Evolutionary conservation across 2,113 vertebrate species (phyloP), one percentile per base, ranked within the genome.

Genomic region (Vulpes vulpes): DNA sequence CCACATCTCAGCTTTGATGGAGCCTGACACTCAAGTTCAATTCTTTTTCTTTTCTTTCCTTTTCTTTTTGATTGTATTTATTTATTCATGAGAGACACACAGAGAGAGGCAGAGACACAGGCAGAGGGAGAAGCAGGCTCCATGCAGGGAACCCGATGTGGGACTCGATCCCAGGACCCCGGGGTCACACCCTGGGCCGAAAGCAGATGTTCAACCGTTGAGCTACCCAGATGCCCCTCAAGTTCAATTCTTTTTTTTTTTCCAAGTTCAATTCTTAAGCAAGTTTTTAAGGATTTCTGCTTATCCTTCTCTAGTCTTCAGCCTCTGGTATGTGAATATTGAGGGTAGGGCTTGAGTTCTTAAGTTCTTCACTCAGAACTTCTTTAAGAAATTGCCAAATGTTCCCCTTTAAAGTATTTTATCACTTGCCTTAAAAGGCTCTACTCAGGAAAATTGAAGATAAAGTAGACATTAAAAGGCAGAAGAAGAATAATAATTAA

Each of bases 361-460:
- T 89, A 74, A 94, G 22, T 3, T 8, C 1, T 84, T 73, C 83
- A 11, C 10, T 92, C 38, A 67, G 80, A 74, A 67, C 17, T 30
- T 94, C 32, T 88, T 91, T 85, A 83, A 19, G 38, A 20, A 84
- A 14, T 89, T 95, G 49, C 1, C 80, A 92, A 95, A 49, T 76
- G 10, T 3, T 30, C 17, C 8, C 9, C 49, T 69, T 12, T 25
- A 82, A 91, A 60, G 6, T 51, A 96, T 79, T 91, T 84, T 20
- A 74, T 74, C 49, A 60, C 11, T 16, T 78, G 5, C 30, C 49
- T 87, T 91, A 16, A 25, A 93, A 92, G 81, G 17, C 81, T 92
- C 55, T 32, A 81, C 60, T 80, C 23, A 80, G 35, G 38, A 38
- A 88, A 91, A 43, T 88, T 64, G 27, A 20, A 12, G 60, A n/a